Evolutionary conservation across 1,140 invertebrate genomes (phyloP), one percentile per base, ranked within the genome.

Genomic region (Andrena cerasifolii): DNA sequence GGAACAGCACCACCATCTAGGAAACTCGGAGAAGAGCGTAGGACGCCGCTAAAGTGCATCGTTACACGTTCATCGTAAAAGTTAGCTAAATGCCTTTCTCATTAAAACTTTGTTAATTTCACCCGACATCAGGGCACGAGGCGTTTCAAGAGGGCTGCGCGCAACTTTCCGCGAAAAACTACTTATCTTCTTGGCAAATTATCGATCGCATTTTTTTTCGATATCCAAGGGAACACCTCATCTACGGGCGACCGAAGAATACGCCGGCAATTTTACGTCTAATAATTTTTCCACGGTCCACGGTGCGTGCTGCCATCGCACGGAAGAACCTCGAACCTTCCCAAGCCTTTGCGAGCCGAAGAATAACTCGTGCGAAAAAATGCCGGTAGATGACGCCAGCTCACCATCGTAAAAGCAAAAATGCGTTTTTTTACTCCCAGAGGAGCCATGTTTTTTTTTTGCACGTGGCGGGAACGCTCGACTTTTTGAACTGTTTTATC

Each of bases 31-130:
- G 45, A 77, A 77, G 75, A 77, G 75, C 47, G 63, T 7, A 33
- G 75, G 45, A 51, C 53, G 40, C 18, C 66, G 45, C 21, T 71
- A 70, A 77, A 77, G 67, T 77, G 45, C 73, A 76, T 76, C 73
- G 67, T 77, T 77, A 71, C 75, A 71, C 74, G 74, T 77, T 77
- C 45, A 54, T 61, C 78, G 79, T 82, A 81, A 86, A 87, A 87
- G 86, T 87, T 87, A 79, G 83, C 75, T 85, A 84, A 86, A 86
- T 85, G 79, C 78, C 81, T 82, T 85, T 88, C 81, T 85, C 83
- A 86, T 88, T 85, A 88, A 85, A 86, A 88, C 85, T 85, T 86
- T 86, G 76, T 78, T 85, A 86, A 88, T 88, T 85, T 80, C 79
- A 68, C 78, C 75, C n/a, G 62, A 61, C 43, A 62, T 77, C 47